A percentile compares a stretch with the other conserved stretches of the same genome.
phyloP scores from a whole-genome alignment of 1,140 invertebrate species.

The Thaumetopoea pityocampa region DNA sequence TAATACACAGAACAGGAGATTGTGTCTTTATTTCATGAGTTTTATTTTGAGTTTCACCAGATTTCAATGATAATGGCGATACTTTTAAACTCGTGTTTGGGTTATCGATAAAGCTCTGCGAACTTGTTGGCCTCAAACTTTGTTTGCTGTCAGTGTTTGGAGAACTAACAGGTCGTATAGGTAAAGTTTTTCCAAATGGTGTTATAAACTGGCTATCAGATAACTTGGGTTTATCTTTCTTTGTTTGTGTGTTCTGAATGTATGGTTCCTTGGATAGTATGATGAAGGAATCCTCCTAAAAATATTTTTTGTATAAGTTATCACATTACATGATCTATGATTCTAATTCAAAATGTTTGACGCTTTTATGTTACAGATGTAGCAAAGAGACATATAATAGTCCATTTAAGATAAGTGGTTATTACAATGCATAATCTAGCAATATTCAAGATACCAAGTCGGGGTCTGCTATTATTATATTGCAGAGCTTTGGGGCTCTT shows the following conservation, averaged over 20 bases:
- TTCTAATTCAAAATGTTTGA: too few relatives aligned
- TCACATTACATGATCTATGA: too few relatives aligned
- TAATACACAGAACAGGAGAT: conserved; percentile 13
- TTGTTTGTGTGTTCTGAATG: too few relatives aligned
- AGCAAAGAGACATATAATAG: too few relatives aligned
- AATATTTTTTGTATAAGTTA: too few relatives aligned
- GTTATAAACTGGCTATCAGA: conserved; percentile 40
- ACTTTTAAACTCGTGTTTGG: conserved; percentile 21
- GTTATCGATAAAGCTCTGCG: conserved; percentile 27
- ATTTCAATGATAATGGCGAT: conserved; percentile 17
- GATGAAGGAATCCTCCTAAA: conserved; percentile 61
- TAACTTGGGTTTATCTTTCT: conserved; percentile 24
- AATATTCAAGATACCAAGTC: too few relatives aligned
- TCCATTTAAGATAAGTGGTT: too few relatives aligned
- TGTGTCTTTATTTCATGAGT: conserved; percentile 42
- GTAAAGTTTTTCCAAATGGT: conserved; percentile 32
- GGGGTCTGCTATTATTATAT: too few relatives aligned
- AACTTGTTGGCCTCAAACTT: conserved; percentile 49
- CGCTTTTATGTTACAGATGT: too few relatives aligned
- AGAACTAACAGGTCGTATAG: conserved; percentile 37
- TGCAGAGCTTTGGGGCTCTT: too few relatives aligned
- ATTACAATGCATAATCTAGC: too few relatives aligned
- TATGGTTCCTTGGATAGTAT: too few relatives aligned
- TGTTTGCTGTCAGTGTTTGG: conserved; percentile 54
- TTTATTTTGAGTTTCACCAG: conserved; percentile 3